phyloP scores from a whole-genome alignment of 1,140 invertebrate species.

The Brachionus plicatilis region DNA sequence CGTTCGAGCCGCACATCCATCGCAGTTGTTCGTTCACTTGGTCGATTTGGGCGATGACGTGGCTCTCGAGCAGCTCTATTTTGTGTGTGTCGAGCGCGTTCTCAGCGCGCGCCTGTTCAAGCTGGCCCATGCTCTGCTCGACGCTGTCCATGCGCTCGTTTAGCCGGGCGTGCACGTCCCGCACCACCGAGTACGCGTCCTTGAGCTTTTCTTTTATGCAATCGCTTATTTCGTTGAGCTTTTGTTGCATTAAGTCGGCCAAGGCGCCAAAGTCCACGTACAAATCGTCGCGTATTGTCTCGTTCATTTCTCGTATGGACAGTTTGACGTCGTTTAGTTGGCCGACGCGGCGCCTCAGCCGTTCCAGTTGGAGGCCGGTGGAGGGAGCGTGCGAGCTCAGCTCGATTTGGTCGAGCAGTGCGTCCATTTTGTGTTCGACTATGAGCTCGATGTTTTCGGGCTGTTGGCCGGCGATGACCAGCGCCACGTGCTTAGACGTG shows the following conservation, averaged over 20 bases:
- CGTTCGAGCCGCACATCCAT: neutral
- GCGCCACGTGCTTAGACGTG: neutral
- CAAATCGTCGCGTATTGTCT: constrained; percentile 12
- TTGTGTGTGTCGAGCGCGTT: neutral
- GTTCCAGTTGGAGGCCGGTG: neutral
- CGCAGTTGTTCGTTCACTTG: constrained; percentile 2
- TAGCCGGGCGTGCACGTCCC: neutral
- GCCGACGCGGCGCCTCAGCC: neutral
- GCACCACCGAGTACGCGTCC: neutral
- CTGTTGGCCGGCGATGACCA: no score
- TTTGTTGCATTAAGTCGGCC: neutral
- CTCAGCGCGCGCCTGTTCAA: neutral
- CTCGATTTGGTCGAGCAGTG: neutral
- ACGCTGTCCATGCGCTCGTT: neutral
- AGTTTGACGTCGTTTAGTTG: constrained; percentile 16
- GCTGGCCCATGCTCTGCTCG: neutral
- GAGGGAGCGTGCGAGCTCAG: neutral
- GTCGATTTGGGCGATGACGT: neutral
- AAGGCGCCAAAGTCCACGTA: neutral
- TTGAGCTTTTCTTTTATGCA: constrained; percentile 37
- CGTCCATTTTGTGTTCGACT: constrained; percentile 8
- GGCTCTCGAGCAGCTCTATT: neutral
- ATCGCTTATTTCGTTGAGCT: constrained; percentile 19
- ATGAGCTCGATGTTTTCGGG: neutral
- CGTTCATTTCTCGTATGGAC: constrained; percentile 29